A percentile compares a stretch with the other conserved stretches of the same genome.
Conservation (phyloP, 2,113 vertebrate genomes). For the Mohoua ochrocephala region DNA sequence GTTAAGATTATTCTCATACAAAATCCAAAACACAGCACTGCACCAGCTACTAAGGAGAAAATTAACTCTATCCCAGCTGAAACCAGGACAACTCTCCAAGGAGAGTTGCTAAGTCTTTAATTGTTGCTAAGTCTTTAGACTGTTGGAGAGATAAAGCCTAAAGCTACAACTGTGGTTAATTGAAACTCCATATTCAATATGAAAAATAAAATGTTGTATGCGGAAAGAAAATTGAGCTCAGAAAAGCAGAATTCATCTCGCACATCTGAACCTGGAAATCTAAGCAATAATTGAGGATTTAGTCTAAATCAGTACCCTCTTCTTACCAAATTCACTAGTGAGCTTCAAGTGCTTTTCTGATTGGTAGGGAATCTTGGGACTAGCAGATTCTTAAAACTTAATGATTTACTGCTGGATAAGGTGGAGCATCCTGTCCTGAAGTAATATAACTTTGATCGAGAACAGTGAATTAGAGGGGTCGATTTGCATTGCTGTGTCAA, state of each 20-base stretch:
- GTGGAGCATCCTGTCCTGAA: background rate
- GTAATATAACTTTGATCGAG: background rate
- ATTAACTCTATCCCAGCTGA: background rate
- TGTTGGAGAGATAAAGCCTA: background rate
- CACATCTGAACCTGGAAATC: background rate
- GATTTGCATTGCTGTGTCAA: background rate
- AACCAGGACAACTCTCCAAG: background rate
- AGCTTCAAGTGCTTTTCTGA: background rate
- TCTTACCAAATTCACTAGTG: background rate
- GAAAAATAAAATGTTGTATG: background rate
- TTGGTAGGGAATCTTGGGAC: fast-evolving
- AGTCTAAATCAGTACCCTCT: background rate
- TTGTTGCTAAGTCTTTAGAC: background rate
- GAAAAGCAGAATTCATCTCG: background rate
- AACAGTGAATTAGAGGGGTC: background rate
- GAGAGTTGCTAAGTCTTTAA: background rate
- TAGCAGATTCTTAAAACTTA: background rate
- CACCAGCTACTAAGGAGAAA: background rate
- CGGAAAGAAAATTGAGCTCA: background rate
- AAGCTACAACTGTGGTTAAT: background rate
- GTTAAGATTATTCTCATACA: background rate
- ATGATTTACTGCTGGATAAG: background rate
- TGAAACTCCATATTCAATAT: background rate
- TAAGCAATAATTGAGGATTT: background rate
- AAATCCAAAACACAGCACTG: background rate